Evolutionary conservation across 2,113 vertebrate genomes (phyloP), one percentile per base, ranked within the genome.

Genomic region (Otocyon megalotis): DNA sequence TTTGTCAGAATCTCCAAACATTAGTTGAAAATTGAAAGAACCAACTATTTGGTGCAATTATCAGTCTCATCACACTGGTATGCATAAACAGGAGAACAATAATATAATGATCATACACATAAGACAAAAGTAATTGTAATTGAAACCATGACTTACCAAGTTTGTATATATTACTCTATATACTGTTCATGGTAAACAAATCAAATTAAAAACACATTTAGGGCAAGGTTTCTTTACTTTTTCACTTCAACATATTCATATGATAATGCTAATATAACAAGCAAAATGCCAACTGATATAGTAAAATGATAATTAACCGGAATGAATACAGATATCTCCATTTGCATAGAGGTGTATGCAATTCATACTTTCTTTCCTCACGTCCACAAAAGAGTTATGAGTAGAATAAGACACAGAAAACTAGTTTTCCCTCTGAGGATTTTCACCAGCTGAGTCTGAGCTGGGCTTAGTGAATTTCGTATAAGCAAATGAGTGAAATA

Each of bases 331-430:
- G 90, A 30, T 35, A 67, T 5, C n/a, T 93, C 32, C 9, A 71
- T 54, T 88, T 19, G 35, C 10, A 63, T 4, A 79, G 24, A 56
- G 3, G 74, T 43, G 19, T 6, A 0, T 71, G 17, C 72, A 86
- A 81, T 82, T 93, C 9, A 82, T 60, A 88, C 28, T 93, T 86
- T 72, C 63, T 94, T 90, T 74, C 65, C 12, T 76, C 16, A 48
- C 54, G 56, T 13, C 24, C 7, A 81, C 13, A 89, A 50, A 93
- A 79, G 0, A 71, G 53, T 93, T 8, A 92, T 53, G 63, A 71
- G 2, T 54, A 53, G 7, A 37, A 0, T 56, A 76, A 76, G 30
- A 84, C 26, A 90, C 0, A 58, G 50, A 19, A 84, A 94, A 63
- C 54, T 4, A 74, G 1, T 32, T 94, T 86, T 88, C 62, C 2